Conservation (phyloP, 2,797 vertebrate genomes). For the Petrocephalus schoutedeni region DNA sequence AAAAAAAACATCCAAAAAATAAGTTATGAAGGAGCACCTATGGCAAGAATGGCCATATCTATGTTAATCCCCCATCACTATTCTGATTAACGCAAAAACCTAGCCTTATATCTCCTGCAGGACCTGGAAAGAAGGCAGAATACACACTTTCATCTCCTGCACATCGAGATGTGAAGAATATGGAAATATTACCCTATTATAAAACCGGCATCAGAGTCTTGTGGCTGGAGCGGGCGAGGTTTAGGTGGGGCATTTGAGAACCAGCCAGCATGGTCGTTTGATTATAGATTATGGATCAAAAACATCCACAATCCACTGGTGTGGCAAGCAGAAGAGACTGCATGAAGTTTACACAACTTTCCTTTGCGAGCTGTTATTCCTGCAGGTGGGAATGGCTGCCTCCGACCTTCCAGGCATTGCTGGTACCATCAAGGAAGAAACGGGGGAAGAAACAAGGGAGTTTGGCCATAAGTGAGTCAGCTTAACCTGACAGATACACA, state of each 20-base stretch:
- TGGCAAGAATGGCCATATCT: not conserved
- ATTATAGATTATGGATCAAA: slow-evolving; percentile 4
- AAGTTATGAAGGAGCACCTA: not conserved
- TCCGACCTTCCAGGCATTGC: not conserved
- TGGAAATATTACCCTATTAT: not conserved
- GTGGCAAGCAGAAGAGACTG: not conserved
- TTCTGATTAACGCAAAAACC: too few species aligned
- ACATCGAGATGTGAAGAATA: not conserved
- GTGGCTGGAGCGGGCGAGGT: not conserved
- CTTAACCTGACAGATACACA: not conserved
- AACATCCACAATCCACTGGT: not conserved
- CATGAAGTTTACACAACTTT: not conserved
- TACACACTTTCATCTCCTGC: not conserved
- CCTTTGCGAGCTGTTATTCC: not conserved
- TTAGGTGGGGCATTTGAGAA: not conserved
- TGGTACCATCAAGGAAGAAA: not conserved
- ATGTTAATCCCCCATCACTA: not conserved
- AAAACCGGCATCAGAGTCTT: not conserved
- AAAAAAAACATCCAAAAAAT: too few species aligned
- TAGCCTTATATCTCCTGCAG: not conserved
- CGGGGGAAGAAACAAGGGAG: not conserved
- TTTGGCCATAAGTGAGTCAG: not conserved
- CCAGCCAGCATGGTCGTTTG: not conserved
- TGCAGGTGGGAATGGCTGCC: not conserved
- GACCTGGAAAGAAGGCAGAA: not conserved